A percentile compares a stretch with the other conserved stretches of the same genome.
These are phyloP conservation scores for Ptychobarbus kaznakovi DNA, from an alignment of 2,797 vertebrate species.

Conservation along the genomic window DNA sequence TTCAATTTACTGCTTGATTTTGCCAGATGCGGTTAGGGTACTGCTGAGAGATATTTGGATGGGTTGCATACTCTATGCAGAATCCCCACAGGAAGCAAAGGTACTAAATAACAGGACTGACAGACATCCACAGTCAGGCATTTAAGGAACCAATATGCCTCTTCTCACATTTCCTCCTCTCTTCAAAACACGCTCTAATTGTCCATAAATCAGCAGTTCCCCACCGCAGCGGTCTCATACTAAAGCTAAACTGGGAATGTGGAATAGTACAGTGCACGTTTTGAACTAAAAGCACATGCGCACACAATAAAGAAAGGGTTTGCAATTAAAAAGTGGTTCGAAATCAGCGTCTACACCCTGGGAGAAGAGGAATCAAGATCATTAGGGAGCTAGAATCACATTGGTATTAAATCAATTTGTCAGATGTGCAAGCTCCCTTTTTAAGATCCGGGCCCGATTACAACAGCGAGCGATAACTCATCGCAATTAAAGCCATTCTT, in stretches of 20 bases:
- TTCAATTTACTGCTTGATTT: neutral
- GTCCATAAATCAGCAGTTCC: constrained; percentile 38
- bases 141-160: neutral
- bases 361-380: constrained; percentile 68
- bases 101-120: constrained; percentile 13
- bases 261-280: neutral
- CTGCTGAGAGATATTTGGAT: constrained; percentile 1
- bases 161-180: constrained; percentile 1
- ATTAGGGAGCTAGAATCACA: constrained; percentile 78
- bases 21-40: neutral
- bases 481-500: constrained; percentile 79
- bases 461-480: constrained; percentile 77
- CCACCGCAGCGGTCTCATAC: constrained; percentile 7
- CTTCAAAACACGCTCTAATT: constrained; percentile 20
- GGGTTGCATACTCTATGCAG: neutral
- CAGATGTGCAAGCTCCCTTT: constrained; percentile 74
- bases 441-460: constrained; percentile 80
- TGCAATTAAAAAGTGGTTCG: constrained; percentile 40
- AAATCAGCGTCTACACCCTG: constrained; percentile 68
- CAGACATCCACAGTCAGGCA: constrained; percentile 23
- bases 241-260: constrained; percentile 2
- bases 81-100: constrained; percentile 10
- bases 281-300: constrained; percentile 8
- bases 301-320: constrained; percentile 61
- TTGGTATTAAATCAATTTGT: constrained; percentile 83